Base-by-base conservation (phyloP, 2,888 invertebrate genomes). In the Strigamia crassipes region DNA sequence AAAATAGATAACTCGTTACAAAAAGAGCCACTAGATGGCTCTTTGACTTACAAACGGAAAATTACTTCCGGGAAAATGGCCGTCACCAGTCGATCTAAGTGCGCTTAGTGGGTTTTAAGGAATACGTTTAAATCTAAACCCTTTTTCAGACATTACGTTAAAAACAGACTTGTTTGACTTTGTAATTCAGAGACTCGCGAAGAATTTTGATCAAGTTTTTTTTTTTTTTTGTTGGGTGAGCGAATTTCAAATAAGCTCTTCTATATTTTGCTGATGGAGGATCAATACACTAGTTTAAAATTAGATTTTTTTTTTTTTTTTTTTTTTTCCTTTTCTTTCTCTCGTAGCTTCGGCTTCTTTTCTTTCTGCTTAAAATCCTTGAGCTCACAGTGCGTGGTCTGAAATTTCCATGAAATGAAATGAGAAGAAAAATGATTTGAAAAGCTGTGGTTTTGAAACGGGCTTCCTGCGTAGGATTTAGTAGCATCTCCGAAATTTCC, bases 221-320 rank as follows among this genome's bases (percentile, higher is more conserved):
- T 61, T 61, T 61, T 61, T 61, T 61, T n/a, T 56, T 56, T 56
- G 8, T 56, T 61, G 61, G 23, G n/a, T 21, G 23, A 61, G 23
- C 9, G 61, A 61, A 61, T 61, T 61, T 61, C 21, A 61, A 61
- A 61, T 61, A 61, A 61, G 61, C 61, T 10, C 61, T 18, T 61
- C 61, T 61, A 61, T 61, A 61, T 61, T 61, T 61, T 61, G 61
- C 61, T 61, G 61, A 61, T 61, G 61, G 61, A 61, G 61, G 61
- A 61, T 61, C 61, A 61, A 61, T 61, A 61, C 61, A 61, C 61
- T 61, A 61, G 61, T 61, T 61, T 61, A 61, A 61, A 61, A 61
- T 61, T 61, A 61, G 61, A 61, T 61, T 61, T 61, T 61, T 61
- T 61, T 18, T n/a, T n/a, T n/a, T n/a, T n/a, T n/a, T n/a, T n/a